phyloP scores from a whole-genome alignment of 2,888 invertebrate species.

The Schrankia costaestrigalis region DNA sequence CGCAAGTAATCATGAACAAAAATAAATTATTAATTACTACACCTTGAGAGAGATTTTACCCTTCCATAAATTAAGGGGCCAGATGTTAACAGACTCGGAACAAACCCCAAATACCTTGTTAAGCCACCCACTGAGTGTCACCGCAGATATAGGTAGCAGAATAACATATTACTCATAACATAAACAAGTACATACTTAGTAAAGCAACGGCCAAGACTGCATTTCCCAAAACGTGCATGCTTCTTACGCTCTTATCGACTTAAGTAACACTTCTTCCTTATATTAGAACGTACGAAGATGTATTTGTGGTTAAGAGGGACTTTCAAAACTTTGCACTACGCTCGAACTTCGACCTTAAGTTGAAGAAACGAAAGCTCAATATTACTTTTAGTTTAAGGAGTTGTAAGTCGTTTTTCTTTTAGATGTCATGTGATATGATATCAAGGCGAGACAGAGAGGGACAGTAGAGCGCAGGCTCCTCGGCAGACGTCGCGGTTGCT shows the following conservation, averaged over 20 bases:
- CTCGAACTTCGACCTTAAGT: conserved; percentile 26
- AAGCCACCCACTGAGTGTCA: conserved; percentile 68
- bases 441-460: conserved; percentile 79
- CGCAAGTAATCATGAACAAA: conserved; percentile 59
- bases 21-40: conserved; percentile 78
- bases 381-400: neutral
- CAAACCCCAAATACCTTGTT: conserved; percentile 78
- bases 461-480: conserved; percentile 79
- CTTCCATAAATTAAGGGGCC: conserved; percentile 73
- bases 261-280: conserved; percentile 67
- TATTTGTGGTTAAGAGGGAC: conserved; percentile 32
- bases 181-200: conserved; percentile 31
- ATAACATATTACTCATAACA: conserved; percentile 14
- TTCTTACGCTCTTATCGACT: conserved; percentile 65
- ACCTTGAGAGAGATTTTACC: conserved; percentile 68
- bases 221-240: conserved; percentile 32
- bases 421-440: conserved; percentile 71
- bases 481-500: conserved; percentile 79
- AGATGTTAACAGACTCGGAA: conserved; percentile 75
- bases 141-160: conserved; percentile 44
- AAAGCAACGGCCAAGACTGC: conserved; percentile 23
- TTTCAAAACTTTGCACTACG: conserved; percentile 3
- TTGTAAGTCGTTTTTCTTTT: conserved; percentile 34
- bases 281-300: conserved; percentile 69
- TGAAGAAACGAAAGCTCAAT: rapidly evolving